A percentile compares a stretch with the other conserved stretches of the same genome.
These are phyloP conservation scores for Pseudocheirus occidentalis DNA, from an alignment of 2,797 vertebrate genomes.

Conservation along the genomic window DNA sequence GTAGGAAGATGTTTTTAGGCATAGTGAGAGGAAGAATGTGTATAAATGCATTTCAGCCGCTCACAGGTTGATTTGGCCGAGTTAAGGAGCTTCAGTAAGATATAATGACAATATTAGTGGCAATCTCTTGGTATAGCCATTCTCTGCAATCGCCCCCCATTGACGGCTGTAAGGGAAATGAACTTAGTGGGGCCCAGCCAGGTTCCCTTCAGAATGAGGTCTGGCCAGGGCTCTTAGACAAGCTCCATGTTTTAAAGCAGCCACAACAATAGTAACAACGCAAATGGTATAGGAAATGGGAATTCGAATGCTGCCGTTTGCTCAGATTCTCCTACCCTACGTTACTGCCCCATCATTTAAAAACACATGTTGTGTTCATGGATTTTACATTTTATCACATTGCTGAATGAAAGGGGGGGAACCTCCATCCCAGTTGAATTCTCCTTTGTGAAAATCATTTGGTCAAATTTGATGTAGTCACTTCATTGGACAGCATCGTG, in stretches of 20 bases:
- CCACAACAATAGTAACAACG: not conserved
- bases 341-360: not conserved
- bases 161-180: not conserved
- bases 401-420: not conserved
- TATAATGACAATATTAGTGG: not conserved
- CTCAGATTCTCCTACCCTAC: not conserved
- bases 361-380: not conserved
- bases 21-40: not conserved
- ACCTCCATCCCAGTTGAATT: not conserved
- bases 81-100: not conserved
- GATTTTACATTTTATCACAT: not conserved
- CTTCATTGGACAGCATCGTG: not conserved
- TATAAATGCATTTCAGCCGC: not conserved
- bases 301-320: not conserved
- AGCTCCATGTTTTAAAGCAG: conserved; percentile 27
- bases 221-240: conserved; percentile 35
- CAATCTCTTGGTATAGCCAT: not conserved
- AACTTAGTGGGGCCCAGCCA: not conserved
- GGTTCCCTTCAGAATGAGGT: conserved; percentile 49
- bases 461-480: not conserved
- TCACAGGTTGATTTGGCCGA: not conserved
- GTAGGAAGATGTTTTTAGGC: not conserved
- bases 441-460: not conserved
- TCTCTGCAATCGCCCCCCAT: conserved; percentile 48
- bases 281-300: not conserved